Conservation (phyloP, 2,113 vertebrate species). For the Salvelinus fontinalis region DNA sequence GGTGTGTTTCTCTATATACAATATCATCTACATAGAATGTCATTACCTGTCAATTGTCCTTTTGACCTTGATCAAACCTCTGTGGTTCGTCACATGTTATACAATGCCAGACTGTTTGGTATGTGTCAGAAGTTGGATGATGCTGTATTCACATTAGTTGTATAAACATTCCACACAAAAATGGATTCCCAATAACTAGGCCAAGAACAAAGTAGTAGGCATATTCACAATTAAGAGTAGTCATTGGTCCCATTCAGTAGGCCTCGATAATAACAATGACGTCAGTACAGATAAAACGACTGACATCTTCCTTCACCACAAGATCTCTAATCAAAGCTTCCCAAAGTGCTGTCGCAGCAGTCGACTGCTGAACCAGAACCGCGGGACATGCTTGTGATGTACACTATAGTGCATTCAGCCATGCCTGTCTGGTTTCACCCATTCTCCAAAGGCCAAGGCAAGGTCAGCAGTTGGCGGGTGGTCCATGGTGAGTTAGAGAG, state of each 20-base stretch:
- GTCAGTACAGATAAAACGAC: too few relatives aligned
- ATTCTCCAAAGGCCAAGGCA: conserved; percentile 52
- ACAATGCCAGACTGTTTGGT: neutral
- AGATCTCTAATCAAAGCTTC: too few relatives aligned
- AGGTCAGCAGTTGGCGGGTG: conserved; percentile 63
- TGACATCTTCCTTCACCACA: too few relatives aligned
- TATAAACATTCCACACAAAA: neutral
- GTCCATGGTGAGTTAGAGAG: conserved; percentile 34
- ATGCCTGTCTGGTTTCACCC: conserved; percentile 14
- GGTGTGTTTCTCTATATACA: neutral
- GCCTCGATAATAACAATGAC: neutral
- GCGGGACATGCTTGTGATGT: conserved; percentile 35
- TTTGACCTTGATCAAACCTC: neutral
- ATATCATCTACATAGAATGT: neutral
- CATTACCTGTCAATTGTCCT: neutral
- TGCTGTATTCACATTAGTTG: neutral
- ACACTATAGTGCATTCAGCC: conserved; percentile 43
- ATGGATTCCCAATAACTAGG: neutral
- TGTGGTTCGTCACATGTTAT: neutral
- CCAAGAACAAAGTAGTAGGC: neutral
- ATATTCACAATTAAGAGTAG: too few relatives aligned
- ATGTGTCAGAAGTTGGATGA: neutral
- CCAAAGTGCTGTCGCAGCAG: neutral
- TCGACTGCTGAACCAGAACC: neutral
- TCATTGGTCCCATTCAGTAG: neutral